Evolutionary conservation across 2,113 vertebrate species (phyloP).

Genomic region (Podilymbus podiceps): DNA sequence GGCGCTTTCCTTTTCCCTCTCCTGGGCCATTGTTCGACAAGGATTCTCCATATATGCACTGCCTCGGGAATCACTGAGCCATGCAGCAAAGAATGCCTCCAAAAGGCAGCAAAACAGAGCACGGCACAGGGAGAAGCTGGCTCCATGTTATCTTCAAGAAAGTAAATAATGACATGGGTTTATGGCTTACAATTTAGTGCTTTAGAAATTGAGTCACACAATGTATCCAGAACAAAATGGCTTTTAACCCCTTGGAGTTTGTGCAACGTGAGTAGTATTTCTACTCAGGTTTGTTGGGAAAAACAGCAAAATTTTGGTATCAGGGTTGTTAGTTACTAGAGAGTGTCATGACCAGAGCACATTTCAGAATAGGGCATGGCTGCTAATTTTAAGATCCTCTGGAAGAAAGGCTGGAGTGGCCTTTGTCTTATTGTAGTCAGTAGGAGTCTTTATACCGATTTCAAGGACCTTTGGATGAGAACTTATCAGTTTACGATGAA

Average conservation of each 20-base stretch:
- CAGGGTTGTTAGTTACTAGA: neutral
- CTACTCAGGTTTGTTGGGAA: neutral
- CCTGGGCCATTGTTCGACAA: neutral
- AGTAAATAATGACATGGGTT: neutral
- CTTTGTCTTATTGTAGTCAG: neutral
- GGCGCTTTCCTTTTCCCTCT: neutral
- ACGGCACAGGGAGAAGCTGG: neutral
- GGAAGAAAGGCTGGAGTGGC: neutral
- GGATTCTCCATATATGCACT: neutral
- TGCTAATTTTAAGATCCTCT: neutral
- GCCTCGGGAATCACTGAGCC: neutral
- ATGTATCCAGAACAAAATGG: neutral
- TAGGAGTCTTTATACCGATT: neutral
- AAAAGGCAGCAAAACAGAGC: neutral
- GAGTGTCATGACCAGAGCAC: neutral
- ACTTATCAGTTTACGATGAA: neutral
- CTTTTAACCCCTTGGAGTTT: neutral
- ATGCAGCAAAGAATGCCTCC: neutral
- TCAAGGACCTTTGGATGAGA: neutral
- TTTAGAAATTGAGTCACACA: neutral
- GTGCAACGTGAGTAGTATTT: neutral
- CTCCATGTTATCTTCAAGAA: neutral
- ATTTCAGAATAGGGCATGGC: neutral
- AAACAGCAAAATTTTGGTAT: neutral
- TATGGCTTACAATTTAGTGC: neutral